Percentiles rank a stretch among this genome's conserved stretches.
These are phyloP conservation scores for Coreius guichenoti DNA, from an alignment of 2,797 vertebrate genomes.

Conservation along the genomic window DNA sequence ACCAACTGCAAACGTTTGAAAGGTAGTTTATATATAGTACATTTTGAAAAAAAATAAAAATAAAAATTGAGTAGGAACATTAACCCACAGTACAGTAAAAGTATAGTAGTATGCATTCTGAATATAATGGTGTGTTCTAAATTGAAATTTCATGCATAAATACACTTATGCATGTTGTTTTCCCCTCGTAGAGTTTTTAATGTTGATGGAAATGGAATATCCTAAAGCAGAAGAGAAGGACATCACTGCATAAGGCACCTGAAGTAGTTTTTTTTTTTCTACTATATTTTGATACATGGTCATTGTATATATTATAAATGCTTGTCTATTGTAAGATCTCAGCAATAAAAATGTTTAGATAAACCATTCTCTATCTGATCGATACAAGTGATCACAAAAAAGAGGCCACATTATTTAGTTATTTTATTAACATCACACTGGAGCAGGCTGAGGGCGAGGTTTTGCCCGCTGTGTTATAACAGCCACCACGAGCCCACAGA, in stretches of 20 bases:
- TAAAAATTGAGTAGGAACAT: neutral
- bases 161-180: neutral
- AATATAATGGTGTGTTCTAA: neutral
- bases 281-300: conserved; percentile 6
- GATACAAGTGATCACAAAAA: neutral
- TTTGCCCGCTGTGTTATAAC: conserved; percentile 5
- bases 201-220: conserved; percentile 84
- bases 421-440: conserved; percentile 40
- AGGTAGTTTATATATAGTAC: neutral
- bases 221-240: conserved; percentile 78
- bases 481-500: conserved; percentile 42
- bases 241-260: conserved; percentile 70
- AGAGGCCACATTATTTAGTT: neutral
- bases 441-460: neutral
- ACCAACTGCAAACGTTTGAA: neutral
- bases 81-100: neutral
- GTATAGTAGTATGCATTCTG: neutral
- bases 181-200: conserved; percentile 80
- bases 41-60: accelerated
- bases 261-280: neutral
- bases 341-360: neutral
- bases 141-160: neutral
- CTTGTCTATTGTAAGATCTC: neutral
- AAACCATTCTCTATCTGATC: neutral
- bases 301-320: conserved; percentile 8